Evolutionary conservation across 2,888 invertebrate genomes (phyloP), one percentile per base, ranked within the genome.

Genomic region (Drosophila buzzatii): DNA sequence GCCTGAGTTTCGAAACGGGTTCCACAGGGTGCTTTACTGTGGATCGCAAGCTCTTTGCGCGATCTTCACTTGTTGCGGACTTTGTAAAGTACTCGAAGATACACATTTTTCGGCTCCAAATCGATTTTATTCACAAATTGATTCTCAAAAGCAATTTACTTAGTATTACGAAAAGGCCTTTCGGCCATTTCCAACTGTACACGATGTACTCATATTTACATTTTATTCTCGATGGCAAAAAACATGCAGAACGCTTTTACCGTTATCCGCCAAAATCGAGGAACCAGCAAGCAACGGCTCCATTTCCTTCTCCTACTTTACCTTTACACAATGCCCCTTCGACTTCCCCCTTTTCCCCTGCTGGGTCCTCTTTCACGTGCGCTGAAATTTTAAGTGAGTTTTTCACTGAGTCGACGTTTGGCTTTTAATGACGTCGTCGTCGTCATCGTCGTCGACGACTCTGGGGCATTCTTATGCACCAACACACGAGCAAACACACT

Each of bases 381-480:
- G 70, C 67, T 84, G 89, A 85, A 89, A 85, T 89, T 87, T 89
- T 89, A 85, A 85, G 84, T 85, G 87, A 85, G 79, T 89, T 89
- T 85, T 88, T 85, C 86, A 79, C 47, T 41, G 56, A 56, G 71
- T 58, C 76, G 72, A 70, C 76, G 83, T 89, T 86, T 86, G 89
- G 87, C 84, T 89, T 85, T 85, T 89, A 85, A 85, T 85, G 89
- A 85, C 89, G 84, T 70, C 74, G 78, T 16, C n/a, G 79, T 18
- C 18, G 56, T 31, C 45, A 4, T 14, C 45, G 49, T 12, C 45
- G 45, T 6, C 44, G 44, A 10, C 37, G 58, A 73, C 84, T 85
- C 79, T 76, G 89, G 84, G 84, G 84, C 89, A 85, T 85, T 89
- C 84, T 83, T 89, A 81, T 81, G 89, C 89, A 86, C 56, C 74